These are phyloP conservation scores for Herpetotheres cachinnans DNA, from an alignment of 2,113 vertebrate species.

Conservation along the genomic window DNA sequence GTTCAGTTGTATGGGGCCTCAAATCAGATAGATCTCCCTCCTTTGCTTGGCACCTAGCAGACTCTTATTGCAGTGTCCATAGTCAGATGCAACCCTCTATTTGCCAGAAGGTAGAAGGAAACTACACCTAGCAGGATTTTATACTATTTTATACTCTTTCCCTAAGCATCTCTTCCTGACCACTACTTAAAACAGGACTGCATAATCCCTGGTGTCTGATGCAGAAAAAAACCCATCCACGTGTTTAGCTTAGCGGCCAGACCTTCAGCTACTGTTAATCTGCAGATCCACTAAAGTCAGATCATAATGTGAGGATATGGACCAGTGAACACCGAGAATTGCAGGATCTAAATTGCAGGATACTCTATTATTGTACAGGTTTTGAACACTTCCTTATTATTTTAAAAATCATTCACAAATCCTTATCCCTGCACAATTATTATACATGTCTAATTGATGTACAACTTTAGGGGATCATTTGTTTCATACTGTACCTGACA, in stretches of 20 bases:
- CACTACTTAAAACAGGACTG: background rate
- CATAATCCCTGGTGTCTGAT: background rate
- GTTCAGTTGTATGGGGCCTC: background rate
- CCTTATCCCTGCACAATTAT: background rate
- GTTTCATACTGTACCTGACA: background rate
- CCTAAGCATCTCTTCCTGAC: background rate
- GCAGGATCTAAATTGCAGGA: background rate
- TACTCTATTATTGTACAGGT: background rate
- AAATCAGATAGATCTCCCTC: background rate
- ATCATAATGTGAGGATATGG: background rate
- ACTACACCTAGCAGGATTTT: background rate
- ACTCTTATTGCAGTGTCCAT: background rate
- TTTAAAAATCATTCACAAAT: background rate
- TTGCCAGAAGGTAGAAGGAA: background rate
- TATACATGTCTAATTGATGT: background rate
- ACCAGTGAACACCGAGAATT: background rate
- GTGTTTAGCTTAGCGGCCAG: background rate
- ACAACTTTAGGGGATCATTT: slow-evolving; percentile 8
- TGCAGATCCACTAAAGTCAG: background rate
- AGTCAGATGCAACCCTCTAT: background rate
- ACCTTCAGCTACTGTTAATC: background rate
- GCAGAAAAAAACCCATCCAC: background rate
- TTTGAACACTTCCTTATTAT: background rate
- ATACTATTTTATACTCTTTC: background rate
- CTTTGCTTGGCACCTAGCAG: background rate